Conservation (phyloP, 1,140 invertebrate genomes). For the Magallana angulata region DNA sequence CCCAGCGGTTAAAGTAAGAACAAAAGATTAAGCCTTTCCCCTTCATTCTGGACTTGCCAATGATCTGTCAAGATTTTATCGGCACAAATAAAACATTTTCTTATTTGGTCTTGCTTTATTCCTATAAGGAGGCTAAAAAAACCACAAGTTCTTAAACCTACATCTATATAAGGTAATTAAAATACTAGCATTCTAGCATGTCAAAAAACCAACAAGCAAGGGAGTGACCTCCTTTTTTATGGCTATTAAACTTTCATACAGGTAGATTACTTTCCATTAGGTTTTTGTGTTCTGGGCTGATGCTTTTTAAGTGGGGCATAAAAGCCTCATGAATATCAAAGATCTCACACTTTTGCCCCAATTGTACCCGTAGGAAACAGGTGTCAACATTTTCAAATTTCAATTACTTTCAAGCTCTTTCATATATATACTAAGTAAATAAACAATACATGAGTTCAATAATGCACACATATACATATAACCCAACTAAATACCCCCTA, state of each 20-base stretch:
- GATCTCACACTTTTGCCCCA: background rate
- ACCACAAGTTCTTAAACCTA: slow-evolving; percentile 14
- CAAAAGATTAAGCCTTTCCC: background rate
- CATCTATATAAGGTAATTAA: slow-evolving; percentile 3
- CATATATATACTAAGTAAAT: too few species aligned
- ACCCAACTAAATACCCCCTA: too few species aligned
- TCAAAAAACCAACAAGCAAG: background rate
- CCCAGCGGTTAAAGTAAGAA: background rate
- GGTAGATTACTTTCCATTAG: background rate
- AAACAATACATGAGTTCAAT: too few species aligned
- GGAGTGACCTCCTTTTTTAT: background rate
- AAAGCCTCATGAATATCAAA: background rate
- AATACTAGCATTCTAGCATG: slow-evolving; percentile 1
- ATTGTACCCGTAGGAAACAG: slow-evolving; percentile 5
- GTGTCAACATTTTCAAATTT: background rate
- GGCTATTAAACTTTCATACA: slow-evolving; percentile 21
- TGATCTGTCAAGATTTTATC: slow-evolving; percentile 14
- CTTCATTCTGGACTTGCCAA: background rate
- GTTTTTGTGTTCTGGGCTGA: background rate
- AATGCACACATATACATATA: too few species aligned
- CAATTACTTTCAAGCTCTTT: too few species aligned
- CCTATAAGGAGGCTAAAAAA: background rate
- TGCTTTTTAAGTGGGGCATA: background rate
- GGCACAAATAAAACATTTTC: background rate
- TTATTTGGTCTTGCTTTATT: background rate